Evolutionary conservation across 2,797 vertebrate genomes (phyloP).

Genomic region (Anabacerthia variegaticeps): DNA sequence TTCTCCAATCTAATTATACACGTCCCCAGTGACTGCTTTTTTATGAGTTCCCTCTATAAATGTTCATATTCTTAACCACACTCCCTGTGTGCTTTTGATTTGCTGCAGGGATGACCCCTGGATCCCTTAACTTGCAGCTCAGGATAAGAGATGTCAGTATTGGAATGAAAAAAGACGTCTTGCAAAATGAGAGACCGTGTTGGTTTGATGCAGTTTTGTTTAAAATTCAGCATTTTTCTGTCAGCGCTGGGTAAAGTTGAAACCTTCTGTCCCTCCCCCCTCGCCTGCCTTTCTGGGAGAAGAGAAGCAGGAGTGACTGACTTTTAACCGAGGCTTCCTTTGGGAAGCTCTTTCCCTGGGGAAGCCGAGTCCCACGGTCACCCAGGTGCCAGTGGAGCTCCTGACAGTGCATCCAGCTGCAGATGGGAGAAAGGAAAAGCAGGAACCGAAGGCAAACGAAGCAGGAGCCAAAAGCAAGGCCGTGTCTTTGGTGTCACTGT

Average conservation of each 20-base stretch:
- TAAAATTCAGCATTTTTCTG: neutral
- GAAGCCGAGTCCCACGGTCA: fast-evolving
- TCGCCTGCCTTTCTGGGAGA: neutral
- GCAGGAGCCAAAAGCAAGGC: neutral
- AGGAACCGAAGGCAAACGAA: neutral
- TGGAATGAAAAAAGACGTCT: neutral
- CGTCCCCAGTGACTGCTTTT: neutral
- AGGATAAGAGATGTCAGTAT: neutral
- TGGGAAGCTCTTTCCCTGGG: neutral
- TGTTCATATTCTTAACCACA: neutral
- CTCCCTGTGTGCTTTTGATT: neutral
- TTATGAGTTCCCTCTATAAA: neutral
- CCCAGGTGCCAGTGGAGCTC: neutral
- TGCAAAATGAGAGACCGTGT: neutral
- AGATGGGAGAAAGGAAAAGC: neutral
- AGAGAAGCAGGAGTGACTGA: neutral
- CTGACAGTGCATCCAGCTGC: neutral
- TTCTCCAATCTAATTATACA: neutral
- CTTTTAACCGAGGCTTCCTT: neutral
- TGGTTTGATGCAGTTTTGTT: neutral
- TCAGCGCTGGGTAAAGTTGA: neutral
- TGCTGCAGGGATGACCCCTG: neutral
- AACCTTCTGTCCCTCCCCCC: neutral
- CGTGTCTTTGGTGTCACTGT: neutral
- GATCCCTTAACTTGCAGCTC: neutral